A percentile compares a stretch with the other conserved stretches of the same genome.
Conservation (phyloP, 2,113 vertebrate species). For the Macheiramphus alcinus region DNA sequence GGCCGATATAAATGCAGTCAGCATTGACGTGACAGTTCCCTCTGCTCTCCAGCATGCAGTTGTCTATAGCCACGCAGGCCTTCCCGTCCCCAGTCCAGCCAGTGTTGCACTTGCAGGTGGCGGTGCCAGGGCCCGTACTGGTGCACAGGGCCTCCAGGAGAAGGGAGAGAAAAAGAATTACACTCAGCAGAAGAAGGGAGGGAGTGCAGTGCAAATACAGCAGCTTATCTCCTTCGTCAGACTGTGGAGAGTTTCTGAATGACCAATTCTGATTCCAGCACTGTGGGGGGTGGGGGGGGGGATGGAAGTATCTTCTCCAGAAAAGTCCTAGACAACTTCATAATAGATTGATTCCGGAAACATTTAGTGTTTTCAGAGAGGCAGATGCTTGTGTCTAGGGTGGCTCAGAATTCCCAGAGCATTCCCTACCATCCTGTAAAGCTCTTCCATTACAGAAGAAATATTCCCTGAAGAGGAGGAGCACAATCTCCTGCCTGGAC, state of each 20-base stretch:
- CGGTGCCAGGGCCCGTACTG: constrained; percentile 69
- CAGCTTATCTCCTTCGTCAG: not conserved
- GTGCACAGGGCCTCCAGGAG: constrained; percentile 82
- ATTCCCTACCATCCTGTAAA: not conserved
- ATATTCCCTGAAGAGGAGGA: not conserved
- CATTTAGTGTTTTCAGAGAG: not conserved
- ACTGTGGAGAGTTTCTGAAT: not conserved
- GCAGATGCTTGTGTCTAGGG: not conserved
- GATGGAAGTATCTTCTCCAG: not conserved
- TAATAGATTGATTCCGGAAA: not conserved
- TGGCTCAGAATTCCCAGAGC: not conserved
- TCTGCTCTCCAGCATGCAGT: constrained; percentile 79
- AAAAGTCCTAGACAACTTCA: not conserved
- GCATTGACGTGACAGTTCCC: constrained; percentile 85
- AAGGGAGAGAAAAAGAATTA: not conserved
- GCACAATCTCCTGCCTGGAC: not conserved
- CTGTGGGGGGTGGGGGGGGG: accelerated
- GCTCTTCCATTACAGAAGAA: not conserved
- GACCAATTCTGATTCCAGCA: not conserved
- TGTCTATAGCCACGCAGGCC: constrained; percentile 83
- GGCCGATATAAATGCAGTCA: constrained; percentile 81
- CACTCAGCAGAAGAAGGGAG: not conserved
- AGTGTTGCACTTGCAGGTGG: constrained; percentile 77
- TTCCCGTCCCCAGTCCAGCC: constrained; percentile 91
- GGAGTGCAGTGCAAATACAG: not conserved